phyloP scores from a whole-genome alignment of 2,888 invertebrate species.

The Rhyacophila evoluta region DNA sequence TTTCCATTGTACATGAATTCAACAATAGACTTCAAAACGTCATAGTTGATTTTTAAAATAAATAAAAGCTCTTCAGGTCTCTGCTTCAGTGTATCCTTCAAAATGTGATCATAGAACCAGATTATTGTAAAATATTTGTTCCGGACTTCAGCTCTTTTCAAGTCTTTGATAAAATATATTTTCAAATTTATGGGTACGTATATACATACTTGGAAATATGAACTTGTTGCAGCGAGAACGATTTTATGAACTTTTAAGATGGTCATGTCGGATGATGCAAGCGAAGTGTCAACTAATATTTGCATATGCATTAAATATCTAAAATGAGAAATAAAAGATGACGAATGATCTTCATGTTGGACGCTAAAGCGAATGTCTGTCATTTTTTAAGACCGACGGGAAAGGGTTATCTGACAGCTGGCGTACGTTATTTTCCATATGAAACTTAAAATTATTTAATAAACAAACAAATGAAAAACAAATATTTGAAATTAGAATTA shows the following conservation, averaged over 20 bases:
- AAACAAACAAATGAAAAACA: too few relatives aligned
- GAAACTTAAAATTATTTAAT: too few relatives aligned
- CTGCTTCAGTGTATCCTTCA: constrained; percentile 72
- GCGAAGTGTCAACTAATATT: constrained; percentile 79
- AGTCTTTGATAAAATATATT: too few relatives aligned
- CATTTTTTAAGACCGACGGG: constrained; percentile 58
- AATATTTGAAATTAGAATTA: too few relatives aligned
- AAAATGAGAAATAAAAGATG: constrained; percentile 76
- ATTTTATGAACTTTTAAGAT: constrained; percentile 81
- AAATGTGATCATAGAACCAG: constrained; percentile 47
- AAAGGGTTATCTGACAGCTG: background rate
- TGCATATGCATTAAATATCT: constrained; percentile 80
- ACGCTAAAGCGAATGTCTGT: constrained; percentile 72
- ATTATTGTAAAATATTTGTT: too few relatives aligned
- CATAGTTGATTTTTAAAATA: constrained; percentile 78
- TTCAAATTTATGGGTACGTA: too few relatives aligned
- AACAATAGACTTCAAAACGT: constrained; percentile 77
- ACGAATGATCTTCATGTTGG: constrained; percentile 78
- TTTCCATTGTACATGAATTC: constrained; percentile 85
- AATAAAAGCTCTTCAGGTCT: constrained; percentile 71
- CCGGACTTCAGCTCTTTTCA: too few relatives aligned
- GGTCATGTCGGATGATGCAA: constrained; percentile 78
- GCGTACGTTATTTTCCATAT: too few relatives aligned
- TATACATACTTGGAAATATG: constrained; percentile 77
- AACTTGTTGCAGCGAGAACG: constrained; percentile 79